Percentiles rank a stretch among this genome's conserved stretches.
These are phyloP conservation scores for Mellilla xanthometata DNA, from an alignment of 2,888 invertebrate genomes.

Conservation along the genomic window DNA sequence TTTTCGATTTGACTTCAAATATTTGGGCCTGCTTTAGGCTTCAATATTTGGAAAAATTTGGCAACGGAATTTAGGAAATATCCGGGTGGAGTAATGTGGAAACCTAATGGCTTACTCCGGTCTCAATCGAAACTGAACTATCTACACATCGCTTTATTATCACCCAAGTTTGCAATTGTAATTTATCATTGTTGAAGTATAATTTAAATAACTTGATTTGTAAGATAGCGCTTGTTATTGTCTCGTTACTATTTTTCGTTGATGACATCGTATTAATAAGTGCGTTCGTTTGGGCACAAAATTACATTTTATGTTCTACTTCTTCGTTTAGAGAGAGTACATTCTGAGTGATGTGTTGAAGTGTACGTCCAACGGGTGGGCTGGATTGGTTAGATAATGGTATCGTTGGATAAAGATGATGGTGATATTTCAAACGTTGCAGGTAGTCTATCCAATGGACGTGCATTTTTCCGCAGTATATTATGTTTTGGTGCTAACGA, in stretches of 20 bases:
- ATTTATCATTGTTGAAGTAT: slow-evolving; percentile 9
- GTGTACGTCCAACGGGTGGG: background rate
- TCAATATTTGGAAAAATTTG: too few relatives aligned
- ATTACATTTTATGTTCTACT: slow-evolving; percentile 6
- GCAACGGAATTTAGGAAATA: too few relatives aligned
- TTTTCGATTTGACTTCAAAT: too few relatives aligned
- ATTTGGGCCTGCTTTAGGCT: too few relatives aligned
- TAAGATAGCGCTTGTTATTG: slow-evolving; percentile 47
- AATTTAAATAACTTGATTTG: slow-evolving; percentile 11
- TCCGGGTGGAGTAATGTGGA: too few relatives aligned
- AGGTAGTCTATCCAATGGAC: background rate
- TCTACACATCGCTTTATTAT: background rate
- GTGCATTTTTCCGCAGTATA: background rate
- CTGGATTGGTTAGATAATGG: too few relatives aligned
- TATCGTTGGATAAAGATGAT: too few relatives aligned
- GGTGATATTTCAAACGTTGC: too few relatives aligned
- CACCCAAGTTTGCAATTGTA: slow-evolving; percentile 14
- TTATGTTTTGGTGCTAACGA: slow-evolving; percentile 15
- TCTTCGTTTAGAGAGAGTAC: slow-evolving; percentile 1
- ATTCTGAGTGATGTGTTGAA: background rate
- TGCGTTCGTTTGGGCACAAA: slow-evolving; percentile 52
- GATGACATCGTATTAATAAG: slow-evolving; percentile 37
- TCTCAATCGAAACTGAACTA: too few relatives aligned
- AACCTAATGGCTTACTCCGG: too few relatives aligned
- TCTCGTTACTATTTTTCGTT: slow-evolving; percentile 46